Conservation (phyloP, 2,113 vertebrate genomes). For the Grus americana region DNA sequence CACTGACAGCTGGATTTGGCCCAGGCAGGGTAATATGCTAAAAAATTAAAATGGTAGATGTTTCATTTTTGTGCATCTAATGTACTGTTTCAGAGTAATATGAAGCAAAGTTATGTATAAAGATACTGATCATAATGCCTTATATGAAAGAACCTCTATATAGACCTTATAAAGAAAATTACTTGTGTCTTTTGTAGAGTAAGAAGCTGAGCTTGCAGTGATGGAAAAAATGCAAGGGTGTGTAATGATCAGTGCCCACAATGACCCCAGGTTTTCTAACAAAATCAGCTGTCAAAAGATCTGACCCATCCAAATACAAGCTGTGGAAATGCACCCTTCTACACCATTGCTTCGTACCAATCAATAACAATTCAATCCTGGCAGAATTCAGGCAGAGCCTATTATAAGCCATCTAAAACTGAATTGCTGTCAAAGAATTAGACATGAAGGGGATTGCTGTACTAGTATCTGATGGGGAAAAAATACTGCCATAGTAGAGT, state of each 20-base stretch:
- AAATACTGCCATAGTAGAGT: neutral
- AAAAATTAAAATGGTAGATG: neutral
- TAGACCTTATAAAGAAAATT: neutral
- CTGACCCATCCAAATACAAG: conserved; percentile 43
- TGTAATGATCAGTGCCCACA: conserved; percentile 43
- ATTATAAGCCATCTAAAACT: conserved; percentile 27
- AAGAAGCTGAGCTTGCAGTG: conserved; percentile 31
- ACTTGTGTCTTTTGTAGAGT: neutral
- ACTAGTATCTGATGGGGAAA: conserved; percentile 12
- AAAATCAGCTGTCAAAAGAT: conserved; percentile 57
- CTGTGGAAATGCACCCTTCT: conserved; percentile 45
- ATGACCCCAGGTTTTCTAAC: conserved; percentile 40
- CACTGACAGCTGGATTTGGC: neutral
- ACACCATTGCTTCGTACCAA: conserved; percentile 40
- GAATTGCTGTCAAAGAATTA: conserved; percentile 56
- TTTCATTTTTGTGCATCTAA: neutral
- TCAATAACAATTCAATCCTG: conserved; percentile 56
- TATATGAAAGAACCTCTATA: neutral
- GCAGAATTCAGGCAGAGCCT: conserved; percentile 48
- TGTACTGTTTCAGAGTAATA: neutral
- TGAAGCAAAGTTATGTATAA: neutral
- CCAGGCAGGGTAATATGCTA: neutral
- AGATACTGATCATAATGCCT: neutral
- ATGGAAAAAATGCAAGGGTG: conserved; percentile 25
- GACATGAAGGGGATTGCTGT: neutral